These are phyloP conservation scores for Lethenteron camtschaticum DNA, from an alignment of 2,113 vertebrate species.

Conservation along the genomic window DNA sequence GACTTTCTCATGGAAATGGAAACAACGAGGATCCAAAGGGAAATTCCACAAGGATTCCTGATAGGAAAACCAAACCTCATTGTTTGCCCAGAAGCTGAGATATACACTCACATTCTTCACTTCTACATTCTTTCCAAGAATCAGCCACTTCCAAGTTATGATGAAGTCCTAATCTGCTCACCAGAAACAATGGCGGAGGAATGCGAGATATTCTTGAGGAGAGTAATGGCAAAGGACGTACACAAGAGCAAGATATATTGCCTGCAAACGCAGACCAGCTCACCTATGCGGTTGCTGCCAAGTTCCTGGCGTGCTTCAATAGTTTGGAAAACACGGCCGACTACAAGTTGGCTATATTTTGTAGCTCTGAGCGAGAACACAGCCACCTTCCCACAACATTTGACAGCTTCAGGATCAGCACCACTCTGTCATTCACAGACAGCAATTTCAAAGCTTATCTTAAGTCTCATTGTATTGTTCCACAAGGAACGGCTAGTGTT, in stretches of 20 bases:
- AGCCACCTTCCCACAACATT: slow-evolving; percentile 31
- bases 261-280: slow-evolving; percentile 26
- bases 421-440: slow-evolving; percentile 13
- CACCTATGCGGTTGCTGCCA: slow-evolving; percentile 27
- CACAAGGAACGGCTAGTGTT: slow-evolving; percentile 8
- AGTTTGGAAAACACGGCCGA: slow-evolving; percentile 15
- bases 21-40: slow-evolving; percentile 15
- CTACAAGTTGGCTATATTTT: slow-evolving; percentile 25
- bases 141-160: slow-evolving; percentile 23
- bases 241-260: slow-evolving; percentile 24
- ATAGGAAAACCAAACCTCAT: slow-evolving; percentile 26
- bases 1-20: slow-evolving; percentile 22
- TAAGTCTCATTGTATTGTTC: slow-evolving; percentile 19
- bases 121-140: slow-evolving; percentile 20
- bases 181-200: slow-evolving; percentile 28
- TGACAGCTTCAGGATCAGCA: slow-evolving; percentile 24
- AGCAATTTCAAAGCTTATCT: slow-evolving; percentile 19
- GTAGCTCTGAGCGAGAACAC: slow-evolving; percentile 23
- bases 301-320: slow-evolving; percentile 22
- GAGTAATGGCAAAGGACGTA: slow-evolving; percentile 18
- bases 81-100: slow-evolving; percentile 20
- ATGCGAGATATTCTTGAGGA: slow-evolving; percentile 31
- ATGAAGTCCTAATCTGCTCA: slow-evolving; percentile 32
- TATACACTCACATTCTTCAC: slow-evolving; percentile 19
- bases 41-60: slow-evolving; percentile 23